Evolutionary conservation across 2,888 invertebrate species (phyloP).

Genomic region (Cryptophagus acutangulus): DNA sequence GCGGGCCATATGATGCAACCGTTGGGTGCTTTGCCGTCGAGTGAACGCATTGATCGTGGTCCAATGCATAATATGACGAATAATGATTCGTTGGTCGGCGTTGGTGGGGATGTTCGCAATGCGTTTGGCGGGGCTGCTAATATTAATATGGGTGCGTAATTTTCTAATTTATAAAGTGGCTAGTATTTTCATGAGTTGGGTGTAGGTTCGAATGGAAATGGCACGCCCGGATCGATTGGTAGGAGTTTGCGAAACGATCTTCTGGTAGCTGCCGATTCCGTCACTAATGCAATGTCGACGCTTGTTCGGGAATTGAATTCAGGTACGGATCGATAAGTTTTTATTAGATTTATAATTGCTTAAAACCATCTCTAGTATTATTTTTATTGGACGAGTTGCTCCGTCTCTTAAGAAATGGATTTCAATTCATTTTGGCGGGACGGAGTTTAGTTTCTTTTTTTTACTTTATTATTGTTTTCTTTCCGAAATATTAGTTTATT

Average conservation of each 20-base stretch:
- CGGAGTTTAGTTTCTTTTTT: not conserved
- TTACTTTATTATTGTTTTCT: slow-evolving; percentile 3
- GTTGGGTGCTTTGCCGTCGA: slow-evolving; percentile 17
- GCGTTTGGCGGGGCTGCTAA: slow-evolving; percentile 45
- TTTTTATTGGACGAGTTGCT: too few species aligned
- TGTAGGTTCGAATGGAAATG: slow-evolving; percentile 42
- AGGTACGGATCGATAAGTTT: slow-evolving; percentile 55
- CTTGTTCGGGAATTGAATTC: slow-evolving; percentile 94
- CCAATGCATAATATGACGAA: slow-evolving; percentile 31
- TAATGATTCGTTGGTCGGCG: slow-evolving; percentile 51
- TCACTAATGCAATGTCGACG: slow-evolving; percentile 96
- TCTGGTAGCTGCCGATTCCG: slow-evolving; percentile 92
- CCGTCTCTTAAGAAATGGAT: too few species aligned
- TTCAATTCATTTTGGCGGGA: slow-evolving; percentile 8
- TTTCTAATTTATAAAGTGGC: slow-evolving; percentile 1
- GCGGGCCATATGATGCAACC: slow-evolving; percentile 29
- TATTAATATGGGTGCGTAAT: slow-evolving; percentile 31
- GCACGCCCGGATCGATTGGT: slow-evolving; percentile 47
- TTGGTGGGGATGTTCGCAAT: slow-evolving; percentile 57
- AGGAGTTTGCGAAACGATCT: slow-evolving; percentile 79
- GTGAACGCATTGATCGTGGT: slow-evolving; percentile 37
- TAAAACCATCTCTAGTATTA: slow-evolving; percentile 24
- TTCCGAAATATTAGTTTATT: slow-evolving; percentile 20
- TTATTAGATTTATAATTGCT: not conserved
- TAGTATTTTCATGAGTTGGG: slow-evolving; percentile 2